Conservation (phyloP, 2,113 vertebrate species). For the Plectropomus leopardus region DNA sequence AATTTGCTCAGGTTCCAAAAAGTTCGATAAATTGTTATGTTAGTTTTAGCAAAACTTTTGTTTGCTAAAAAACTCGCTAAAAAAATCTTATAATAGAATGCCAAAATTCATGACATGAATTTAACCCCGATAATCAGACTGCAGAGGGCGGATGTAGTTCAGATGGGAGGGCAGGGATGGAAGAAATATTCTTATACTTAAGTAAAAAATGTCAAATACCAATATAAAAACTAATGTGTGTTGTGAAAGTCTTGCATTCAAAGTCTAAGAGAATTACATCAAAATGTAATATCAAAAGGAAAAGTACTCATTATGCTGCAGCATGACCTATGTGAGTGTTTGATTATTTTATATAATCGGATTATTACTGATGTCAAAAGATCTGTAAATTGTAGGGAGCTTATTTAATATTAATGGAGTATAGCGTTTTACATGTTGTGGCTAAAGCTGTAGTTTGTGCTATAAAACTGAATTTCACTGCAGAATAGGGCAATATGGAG, state of each 20-base stretch:
- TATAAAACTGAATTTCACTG: constrained; percentile 1
- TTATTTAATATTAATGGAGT: background rate
- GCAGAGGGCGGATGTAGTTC: background rate
- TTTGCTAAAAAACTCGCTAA: background rate
- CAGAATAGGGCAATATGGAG: too few relatives aligned
- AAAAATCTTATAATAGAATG: background rate
- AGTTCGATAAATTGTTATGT: too few relatives aligned
- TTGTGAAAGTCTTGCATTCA: too few relatives aligned
- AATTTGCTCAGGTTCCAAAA: too few relatives aligned
- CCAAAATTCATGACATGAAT: background rate
- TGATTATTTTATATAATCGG: too few relatives aligned
- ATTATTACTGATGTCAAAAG: background rate
- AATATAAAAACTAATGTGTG: background rate
- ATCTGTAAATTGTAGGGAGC: background rate
- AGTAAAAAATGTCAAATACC: background rate
- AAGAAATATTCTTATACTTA: background rate
- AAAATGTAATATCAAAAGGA: too few relatives aligned
- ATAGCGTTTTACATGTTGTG: background rate
- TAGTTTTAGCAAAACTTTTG: background rate
- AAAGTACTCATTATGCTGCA: too few relatives aligned
- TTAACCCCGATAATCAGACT: background rate
- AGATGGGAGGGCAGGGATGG: background rate
- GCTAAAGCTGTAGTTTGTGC: background rate
- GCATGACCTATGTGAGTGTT: background rate
- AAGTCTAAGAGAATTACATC: too few relatives aligned